Evolutionary conservation across 1,140 invertebrate species (phyloP), one percentile per base, ranked within the genome.

Genomic region (Drosophila repleta): DNA sequence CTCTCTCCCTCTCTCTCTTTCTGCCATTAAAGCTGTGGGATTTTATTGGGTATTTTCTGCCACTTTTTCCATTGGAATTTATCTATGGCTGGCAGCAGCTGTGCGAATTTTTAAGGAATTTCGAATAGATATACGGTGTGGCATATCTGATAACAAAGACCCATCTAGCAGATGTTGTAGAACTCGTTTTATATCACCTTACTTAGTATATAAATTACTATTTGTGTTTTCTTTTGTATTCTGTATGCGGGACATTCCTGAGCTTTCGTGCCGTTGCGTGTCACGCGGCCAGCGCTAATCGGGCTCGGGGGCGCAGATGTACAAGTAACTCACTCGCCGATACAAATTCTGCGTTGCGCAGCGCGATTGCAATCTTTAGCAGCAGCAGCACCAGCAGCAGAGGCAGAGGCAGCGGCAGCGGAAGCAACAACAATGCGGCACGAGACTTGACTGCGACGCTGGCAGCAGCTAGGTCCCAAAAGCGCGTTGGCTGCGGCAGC

Each of bases 351-450:
- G 83, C 56, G 67, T 74, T 52, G 62, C 81, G 83, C 83, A 88
- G 69, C 68, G 83, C 81, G 83, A 88, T 88, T 88, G 83, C 83
- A 83, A 88, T 88, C 83, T 88, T 88, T 83, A 79, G 76, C 74
- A 55, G 49, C 77, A 76, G 39, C 80, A 65, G 48, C 80, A 76
- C 8, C 56, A 57, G 29, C 29, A 29, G 76, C 74, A 51, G 48
- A 70, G 73, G 39, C 79, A 65, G 48, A 79, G 73, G 7, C 56
- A 57, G 11, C 55, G 57, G 45, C 65, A 60, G 46, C 63, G 62
- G 46, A 43, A 56, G 32, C 45, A 61, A 63, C 26, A 71, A 53
- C 51, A 48, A 58, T 57, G 74, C 76, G 78, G 74, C 82, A 85
- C 81, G 82, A 71, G 81, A 77, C 83, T 73, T 60, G 80, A 64